Base-by-base conservation (phyloP, 1,140 invertebrate species). In the Atta colombica region DNA sequence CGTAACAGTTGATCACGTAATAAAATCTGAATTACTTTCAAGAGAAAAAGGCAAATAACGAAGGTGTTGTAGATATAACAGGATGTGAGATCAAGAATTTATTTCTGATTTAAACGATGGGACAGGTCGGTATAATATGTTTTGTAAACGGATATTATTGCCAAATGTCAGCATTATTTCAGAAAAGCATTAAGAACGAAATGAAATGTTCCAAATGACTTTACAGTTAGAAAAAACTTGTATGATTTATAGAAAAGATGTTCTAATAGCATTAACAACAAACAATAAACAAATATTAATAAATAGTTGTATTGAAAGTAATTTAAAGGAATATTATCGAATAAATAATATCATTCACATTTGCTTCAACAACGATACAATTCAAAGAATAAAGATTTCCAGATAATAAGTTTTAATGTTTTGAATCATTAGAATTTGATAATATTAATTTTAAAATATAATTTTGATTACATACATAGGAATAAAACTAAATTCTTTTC, bases 21-120 rank as follows among this genome's bases (percentile, higher is more conserved):
- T 89, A 89, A 89, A 89, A 89, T 88, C 68, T 61, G 71, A 89
- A 89, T 89, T 89, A 89, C 87, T 77, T 85, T 12, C 61, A 28
- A 55, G 45, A 10, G 71, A 63, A 61, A 82, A 31, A 85, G 60
- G 53, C 72, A 81, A 89, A 87, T 77, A 87, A 85, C 45, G 58
- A 90, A 87, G 63, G 58, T 85, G 58, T 45, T 35, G 45, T 31
- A 74, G 58, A 60, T 66, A 81, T 39, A n/a, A 35, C 12, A 45
- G 21, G 87, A 69, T 31, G 31, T 63, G 66, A 49, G 68, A 72
- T 89, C 74, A 89, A 90, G 88, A 89, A 84, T 78, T 90, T 88
- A 90, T 90, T 90, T 90, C 88, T 74, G 74, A 87, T 90, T 90
- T 90, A 89, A 39, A 90, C 85, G 89, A 89, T 60, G 78, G 51